Base-by-base conservation (phyloP, 2,797 vertebrate species). In the Rhabdophis nuchalis region DNA sequence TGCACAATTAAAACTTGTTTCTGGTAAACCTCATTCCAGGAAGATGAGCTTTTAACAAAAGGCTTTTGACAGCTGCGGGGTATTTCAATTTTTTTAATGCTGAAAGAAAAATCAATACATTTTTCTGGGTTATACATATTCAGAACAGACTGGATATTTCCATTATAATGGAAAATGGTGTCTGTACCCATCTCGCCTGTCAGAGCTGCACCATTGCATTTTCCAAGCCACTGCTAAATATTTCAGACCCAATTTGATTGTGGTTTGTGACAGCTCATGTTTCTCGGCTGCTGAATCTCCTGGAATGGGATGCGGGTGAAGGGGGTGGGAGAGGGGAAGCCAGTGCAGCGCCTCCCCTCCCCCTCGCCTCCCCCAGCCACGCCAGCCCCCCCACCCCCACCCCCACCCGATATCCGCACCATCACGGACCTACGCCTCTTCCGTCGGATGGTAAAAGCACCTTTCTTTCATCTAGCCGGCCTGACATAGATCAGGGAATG, bases 71-170 rank as follows among this genome's bases (percentile, higher is more conserved):
- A 99, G 98, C 99, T 99, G 98, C 98, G 98, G 99, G 98, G 99
- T 99, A 98, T 98, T 98, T 98, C 98, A 99, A 25, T 64, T 98
- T 99, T 99, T 98, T 98, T 85, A 97, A 98, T 97, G 97, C 98
- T 97, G 97, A 98, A 99, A 99, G 98, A 99, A 99, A 99, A 99
- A 99, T 99, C 99, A 99, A 99, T 99, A 99, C 96, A 98, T 99
- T 98, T 98, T 99, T 99, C 98, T 97, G 97, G 98, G 98, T 99
- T 98, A 98, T 99, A 98, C 98, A 99, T 99, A 99, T 99, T 99
- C 98, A 99, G 98, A 98, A 98, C 98, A 97, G 98, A 98, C 97
- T 97, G 97, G 97, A 94, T 98, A 98, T 98, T 98, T 98, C 98
- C 97, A 98, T 98, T 98, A 98, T 98, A 98, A 98, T 98, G 97